Evolutionary conservation across 2,797 vertebrate species (phyloP), one percentile per base, ranked within the genome.

Genomic region (Cirrhinus molitorella): DNA sequence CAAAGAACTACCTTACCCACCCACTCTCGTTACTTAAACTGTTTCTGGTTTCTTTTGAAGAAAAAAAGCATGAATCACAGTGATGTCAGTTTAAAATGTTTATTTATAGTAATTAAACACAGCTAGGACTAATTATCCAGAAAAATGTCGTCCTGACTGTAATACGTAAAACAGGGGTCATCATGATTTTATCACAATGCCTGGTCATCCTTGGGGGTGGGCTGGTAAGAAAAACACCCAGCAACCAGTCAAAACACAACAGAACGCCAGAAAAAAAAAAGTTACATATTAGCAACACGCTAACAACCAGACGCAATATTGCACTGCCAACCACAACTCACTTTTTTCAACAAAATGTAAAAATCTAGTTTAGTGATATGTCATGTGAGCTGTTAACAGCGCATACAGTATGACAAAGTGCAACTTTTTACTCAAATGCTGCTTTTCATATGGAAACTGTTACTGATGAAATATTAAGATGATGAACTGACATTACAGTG

Each of bases 401-500:
- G 73, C 73, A 55, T 45, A 66, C 19, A 67, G 47, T 43, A 57
- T 25, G 77, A 80, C 59, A 57, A 67, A 75, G 59, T 13, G 43
- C 23, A 45, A 11, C 37, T 45, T 67, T 17, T 70, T 10, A 55
- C 77, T 67, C 31, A 0, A 68, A 61, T 5, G 1, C 21, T 13
- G 13, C 43, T 65, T 81, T 70, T 65, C 28, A 45, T 14, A 14
- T 43, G 23, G 17, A 75, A 75, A 75, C 11, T 25, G 16, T 51
- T 75, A 75, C 12, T 0, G 1, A 43, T 43, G 8, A 83, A 83
- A 83, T 75, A 67, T 75, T 14, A 74, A 9, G 16, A 73, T 51
- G 55, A 81, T 17, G 25, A 75, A 55, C 59, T 75, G n/a, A 45
- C 17, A 34, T 82, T 75, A 75, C 4, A 23, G 73, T 59, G 49